A percentile compares a stretch with the other conserved stretches of the same genome.
These are phyloP conservation scores for Heliconius sara DNA, from an alignment of 2,888 invertebrate species.

Conservation along the genomic window DNA sequence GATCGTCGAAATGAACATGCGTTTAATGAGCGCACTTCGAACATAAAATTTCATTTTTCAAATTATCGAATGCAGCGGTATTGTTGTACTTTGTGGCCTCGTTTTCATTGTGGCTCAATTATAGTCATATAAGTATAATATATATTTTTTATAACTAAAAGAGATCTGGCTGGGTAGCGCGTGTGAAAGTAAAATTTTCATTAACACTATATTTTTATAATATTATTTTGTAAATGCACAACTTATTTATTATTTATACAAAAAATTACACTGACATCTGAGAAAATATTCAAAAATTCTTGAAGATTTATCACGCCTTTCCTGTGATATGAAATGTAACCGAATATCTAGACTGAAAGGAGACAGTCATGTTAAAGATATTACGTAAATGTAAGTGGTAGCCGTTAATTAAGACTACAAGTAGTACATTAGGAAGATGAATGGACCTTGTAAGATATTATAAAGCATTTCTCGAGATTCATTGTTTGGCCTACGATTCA, in stretches of 20 bases:
- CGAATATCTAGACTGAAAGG: conserved; percentile 12
- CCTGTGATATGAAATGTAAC: not conserved
- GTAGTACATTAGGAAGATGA: conserved; percentile 14
- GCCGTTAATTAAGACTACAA: conserved; percentile 9
- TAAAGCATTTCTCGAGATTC: not conserved
- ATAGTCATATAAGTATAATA: not conserved
- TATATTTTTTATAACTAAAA: not conserved
- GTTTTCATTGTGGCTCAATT: conserved; percentile 6
- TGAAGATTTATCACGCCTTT: not conserved
- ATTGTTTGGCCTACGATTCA: conserved; percentile 10
- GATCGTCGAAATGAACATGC: conserved; percentile 34
- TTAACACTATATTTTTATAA: not conserved
- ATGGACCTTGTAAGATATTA: conserved; percentile 16
- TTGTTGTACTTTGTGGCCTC: conserved; percentile 25
- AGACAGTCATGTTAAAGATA: not conserved
- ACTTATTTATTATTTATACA: too few relatives aligned
- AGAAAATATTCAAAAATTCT: not conserved
- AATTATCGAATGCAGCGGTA: conserved; percentile 14
- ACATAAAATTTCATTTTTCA: conserved; percentile 23
- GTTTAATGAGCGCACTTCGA: conserved; percentile 29
- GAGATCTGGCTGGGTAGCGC: not conserved
- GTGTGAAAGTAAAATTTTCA: not conserved
- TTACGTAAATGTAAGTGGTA: conserved; percentile 12
- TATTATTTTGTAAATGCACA: too few relatives aligned
- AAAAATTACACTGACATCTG: too few relatives aligned